phyloP scores from a whole-genome alignment of 1,140 invertebrate genomes.

The Trichomalopsis sarcophagae region DNA sequence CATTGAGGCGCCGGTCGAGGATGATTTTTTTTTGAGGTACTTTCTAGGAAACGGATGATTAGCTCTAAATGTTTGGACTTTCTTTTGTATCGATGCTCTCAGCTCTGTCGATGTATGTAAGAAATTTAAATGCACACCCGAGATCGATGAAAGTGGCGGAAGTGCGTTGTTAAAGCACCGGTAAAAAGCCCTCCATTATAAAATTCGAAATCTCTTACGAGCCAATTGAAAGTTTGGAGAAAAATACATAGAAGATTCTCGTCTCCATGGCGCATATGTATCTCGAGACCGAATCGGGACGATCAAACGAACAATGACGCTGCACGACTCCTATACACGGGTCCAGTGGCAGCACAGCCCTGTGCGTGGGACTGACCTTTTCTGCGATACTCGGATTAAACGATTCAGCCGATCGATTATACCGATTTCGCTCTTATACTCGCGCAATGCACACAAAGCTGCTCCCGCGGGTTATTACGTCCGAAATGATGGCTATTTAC shows the following conservation, averaged over 20 bases:
- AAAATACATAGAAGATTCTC: too few relatives aligned
- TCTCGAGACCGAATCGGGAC: slow-evolving; percentile 11
- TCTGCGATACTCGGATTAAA: neutral
- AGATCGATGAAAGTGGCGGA: neutral
- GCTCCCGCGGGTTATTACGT: slow-evolving; percentile 55
- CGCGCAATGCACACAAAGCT: slow-evolving; percentile 25
- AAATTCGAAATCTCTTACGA: too few relatives aligned
- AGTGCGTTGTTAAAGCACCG: neutral
- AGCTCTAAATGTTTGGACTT: neutral
- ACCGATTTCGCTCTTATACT: too few relatives aligned
- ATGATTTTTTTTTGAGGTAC: slow-evolving; percentile 2
- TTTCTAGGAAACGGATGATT: slow-evolving; percentile 5
- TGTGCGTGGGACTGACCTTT: neutral
- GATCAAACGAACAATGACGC: slow-evolving; percentile 65
- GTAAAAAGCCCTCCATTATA: too few relatives aligned
- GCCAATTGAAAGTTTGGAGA: too few relatives aligned
- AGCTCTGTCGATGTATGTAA: too few relatives aligned
- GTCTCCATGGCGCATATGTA: neutral
- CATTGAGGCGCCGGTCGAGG: neutral
- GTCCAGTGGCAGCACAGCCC: too few relatives aligned
- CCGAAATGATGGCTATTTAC: slow-evolving; percentile 63
- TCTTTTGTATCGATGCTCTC: neutral
- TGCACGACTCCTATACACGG: slow-evolving; percentile 10
- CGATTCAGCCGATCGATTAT: too few relatives aligned
- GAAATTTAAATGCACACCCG: neutral